Percentiles rank a stretch among this genome's conserved stretches.
These are phyloP conservation scores for Azorinus chamasolen DNA, from an alignment of 2,888 invertebrate species.

Conservation along the genomic window DNA sequence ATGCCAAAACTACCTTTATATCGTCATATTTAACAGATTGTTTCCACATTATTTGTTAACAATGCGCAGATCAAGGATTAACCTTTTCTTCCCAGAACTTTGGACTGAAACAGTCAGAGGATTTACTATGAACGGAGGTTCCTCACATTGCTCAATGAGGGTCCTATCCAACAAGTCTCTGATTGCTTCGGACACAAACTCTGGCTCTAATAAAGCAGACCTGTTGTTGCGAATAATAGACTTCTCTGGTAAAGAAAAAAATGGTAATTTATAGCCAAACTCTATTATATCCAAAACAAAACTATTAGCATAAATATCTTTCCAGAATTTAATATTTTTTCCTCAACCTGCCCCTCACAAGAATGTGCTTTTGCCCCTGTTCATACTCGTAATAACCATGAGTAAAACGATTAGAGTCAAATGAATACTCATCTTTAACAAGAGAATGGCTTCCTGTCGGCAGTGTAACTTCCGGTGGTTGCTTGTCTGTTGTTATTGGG, in stretches of 20 bases:
- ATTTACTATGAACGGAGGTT: slow-evolving; percentile 6
- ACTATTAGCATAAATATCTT: slow-evolving; percentile 10
- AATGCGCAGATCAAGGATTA: slow-evolving; percentile 10
- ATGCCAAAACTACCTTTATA: too few relatives aligned
- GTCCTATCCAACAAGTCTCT: slow-evolving; percentile 24
- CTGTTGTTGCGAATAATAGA: slow-evolving; percentile 12
- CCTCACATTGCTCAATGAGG: slow-evolving; percentile 12
- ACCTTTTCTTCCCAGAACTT: slow-evolving; percentile 20
- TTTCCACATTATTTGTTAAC: slow-evolving; percentile 7
- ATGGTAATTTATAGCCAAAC: slow-evolving; percentile 31
- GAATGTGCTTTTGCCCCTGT: slow-evolving; percentile 37
- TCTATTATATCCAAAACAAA: slow-evolving; percentile 28
- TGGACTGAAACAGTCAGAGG: slow-evolving; percentile 23
- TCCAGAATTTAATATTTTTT: slow-evolving; percentile 30
- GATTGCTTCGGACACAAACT: slow-evolving; percentile 34
- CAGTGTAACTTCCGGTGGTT: neutral
- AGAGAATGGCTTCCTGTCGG: neutral
- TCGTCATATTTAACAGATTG: too few relatives aligned
- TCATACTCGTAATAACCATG: slow-evolving; percentile 51
- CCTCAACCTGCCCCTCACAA: slow-evolving; percentile 37
- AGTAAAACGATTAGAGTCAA: slow-evolving; percentile 18
- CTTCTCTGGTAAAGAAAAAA: slow-evolving; percentile 22
- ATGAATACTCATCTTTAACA: slow-evolving; percentile 45
- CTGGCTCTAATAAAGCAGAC: slow-evolving; percentile 19
- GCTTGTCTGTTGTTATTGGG: slow-evolving; percentile 13